Evolutionary conservation across 2,888 invertebrate species (phyloP).

Genomic region (Cacoxenus indagator): DNA sequence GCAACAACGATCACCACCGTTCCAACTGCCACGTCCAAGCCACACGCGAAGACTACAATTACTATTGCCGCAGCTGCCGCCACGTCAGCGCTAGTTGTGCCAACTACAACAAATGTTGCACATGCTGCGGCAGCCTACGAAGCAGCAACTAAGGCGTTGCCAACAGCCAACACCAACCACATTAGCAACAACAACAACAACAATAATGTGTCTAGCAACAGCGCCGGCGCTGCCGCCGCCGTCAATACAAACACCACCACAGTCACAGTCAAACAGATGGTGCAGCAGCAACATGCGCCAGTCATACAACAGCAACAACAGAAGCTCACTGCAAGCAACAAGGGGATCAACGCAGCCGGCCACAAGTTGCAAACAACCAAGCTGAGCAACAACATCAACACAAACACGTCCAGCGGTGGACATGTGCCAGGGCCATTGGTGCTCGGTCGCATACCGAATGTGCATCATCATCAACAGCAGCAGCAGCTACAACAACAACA

Average conservation of each 20-base stretch:
- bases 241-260: conserved; percentile 47
- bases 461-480: conserved; percentile 47
- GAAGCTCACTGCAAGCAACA: conserved; percentile 51
- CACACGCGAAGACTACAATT: conserved; percentile 52
- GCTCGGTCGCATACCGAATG: conserved; percentile 57
- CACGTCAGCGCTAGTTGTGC: neutral
- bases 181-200: conserved; percentile 29
- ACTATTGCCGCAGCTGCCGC: conserved; percentile 44
- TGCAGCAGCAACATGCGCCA: conserved; percentile 65
- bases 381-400: neutral
- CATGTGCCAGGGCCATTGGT: conserved; percentile 51
- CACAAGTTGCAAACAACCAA: conserved; percentile 27
- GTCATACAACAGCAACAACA: conserved; percentile 67
- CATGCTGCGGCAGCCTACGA: conserved; percentile 57
- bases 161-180: conserved; percentile 8
- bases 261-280: conserved; percentile 64
- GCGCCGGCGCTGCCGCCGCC: conserved; percentile 24
- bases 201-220: conserved; percentile 27
- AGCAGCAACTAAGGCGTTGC: conserved; percentile 39
- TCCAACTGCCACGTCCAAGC: conserved; percentile 36
- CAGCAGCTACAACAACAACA: conserved; percentile 43
- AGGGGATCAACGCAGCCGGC: conserved; percentile 17
- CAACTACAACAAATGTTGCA: conserved; percentile 43
- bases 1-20: conserved; percentile 39
- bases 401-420: neutral